Evolutionary conservation across 2,113 vertebrate genomes (phyloP).

Genomic region (Pterocles gutturalis): DNA sequence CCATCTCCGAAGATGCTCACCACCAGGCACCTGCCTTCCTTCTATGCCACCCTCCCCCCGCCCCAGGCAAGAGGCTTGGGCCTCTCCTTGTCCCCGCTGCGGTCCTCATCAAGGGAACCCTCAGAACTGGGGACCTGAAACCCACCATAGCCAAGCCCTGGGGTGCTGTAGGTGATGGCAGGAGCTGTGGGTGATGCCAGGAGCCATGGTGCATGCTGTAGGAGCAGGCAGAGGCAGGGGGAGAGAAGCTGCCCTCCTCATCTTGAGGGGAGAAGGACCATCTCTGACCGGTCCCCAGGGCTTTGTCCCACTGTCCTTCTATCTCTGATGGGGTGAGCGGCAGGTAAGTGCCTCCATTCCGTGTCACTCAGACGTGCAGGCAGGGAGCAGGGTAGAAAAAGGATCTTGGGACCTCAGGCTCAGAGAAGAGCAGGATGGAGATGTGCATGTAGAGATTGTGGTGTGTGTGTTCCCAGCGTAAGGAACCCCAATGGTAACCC

Average conservation of each 20-base stretch:
- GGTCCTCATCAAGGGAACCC: neutral
- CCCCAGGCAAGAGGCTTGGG: neutral
- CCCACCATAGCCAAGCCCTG: neutral
- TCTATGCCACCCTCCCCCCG: neutral
- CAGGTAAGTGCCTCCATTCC: neutral
- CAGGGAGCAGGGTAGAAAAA: neutral
- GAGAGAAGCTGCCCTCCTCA: neutral
- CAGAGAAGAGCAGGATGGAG: neutral
- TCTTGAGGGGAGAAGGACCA: neutral
- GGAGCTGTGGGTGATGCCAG: neutral
- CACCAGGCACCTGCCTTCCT: neutral
- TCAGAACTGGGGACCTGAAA: neutral
- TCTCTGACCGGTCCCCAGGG: neutral
- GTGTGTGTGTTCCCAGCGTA: fast-evolving
- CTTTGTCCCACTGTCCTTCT: neutral
- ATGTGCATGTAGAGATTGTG: neutral
- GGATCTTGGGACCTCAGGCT: neutral
- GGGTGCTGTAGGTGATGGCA: neutral
- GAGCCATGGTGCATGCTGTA: neutral
- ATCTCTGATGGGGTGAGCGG: neutral
- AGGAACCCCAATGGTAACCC: fast-evolving
- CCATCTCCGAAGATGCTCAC: neutral
- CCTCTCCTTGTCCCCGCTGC: neutral
- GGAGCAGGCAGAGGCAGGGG: neutral
- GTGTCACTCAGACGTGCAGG: neutral